Conservation (phyloP, 64 coral and sea anemone species). For the Stichodactyla helianthus region DNA sequence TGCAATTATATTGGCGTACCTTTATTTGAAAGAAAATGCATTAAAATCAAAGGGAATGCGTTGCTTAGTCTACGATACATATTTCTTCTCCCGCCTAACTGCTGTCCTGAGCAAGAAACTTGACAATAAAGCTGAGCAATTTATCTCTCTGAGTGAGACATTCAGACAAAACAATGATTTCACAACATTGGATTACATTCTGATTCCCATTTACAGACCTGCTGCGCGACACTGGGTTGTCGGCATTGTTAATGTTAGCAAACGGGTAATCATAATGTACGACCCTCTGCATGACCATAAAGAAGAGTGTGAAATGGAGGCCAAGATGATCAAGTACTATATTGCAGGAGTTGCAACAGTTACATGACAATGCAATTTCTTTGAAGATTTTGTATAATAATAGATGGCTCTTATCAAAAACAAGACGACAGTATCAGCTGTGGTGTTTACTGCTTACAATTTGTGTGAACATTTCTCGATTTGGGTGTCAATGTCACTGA, state of each 20-base stretch:
- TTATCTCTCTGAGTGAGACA: background rate
- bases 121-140: background rate
- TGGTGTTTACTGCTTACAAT: background rate
- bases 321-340: constrained; percentile 13
- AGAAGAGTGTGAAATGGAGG: background rate
- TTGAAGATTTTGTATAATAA: background rate
- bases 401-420: background rate
- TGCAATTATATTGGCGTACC: background rate
- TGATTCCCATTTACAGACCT: background rate
- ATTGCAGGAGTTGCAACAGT: background rate
- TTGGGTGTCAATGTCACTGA: background rate
- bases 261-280: background rate
- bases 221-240: background rate
- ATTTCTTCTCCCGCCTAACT: background rate
- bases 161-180: background rate
- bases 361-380: background rate
- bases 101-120: background rate
- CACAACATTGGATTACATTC: background rate
- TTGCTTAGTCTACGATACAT: background rate
- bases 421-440: background rate
- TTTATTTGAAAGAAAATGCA: background rate
- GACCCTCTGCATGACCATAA: background rate
- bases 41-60: background rate
- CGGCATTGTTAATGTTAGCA: background rate
- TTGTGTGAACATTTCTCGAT: background rate